phyloP scores from a whole-genome alignment of 2,888 invertebrate genomes.

The Pyrrhia umbra region DNA sequence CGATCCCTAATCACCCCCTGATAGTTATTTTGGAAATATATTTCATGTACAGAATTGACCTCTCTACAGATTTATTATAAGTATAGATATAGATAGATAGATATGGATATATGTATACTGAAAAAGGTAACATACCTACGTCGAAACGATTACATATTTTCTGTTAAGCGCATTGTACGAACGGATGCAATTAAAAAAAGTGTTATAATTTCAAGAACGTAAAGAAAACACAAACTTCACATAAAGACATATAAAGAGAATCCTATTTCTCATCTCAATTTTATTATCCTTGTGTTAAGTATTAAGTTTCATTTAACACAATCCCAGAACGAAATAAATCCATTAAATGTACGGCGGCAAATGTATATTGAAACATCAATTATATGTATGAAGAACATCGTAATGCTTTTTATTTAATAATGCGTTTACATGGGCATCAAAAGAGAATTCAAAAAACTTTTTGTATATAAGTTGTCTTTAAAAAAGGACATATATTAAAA shows the following conservation, averaged over 20 bases:
- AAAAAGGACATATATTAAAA: background rate
- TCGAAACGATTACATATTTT: too few species aligned
- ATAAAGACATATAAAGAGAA: conserved; percentile 45
- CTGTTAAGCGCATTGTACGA: too few species aligned
- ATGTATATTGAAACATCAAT: conserved; percentile 80
- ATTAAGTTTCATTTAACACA: conserved; percentile 76
- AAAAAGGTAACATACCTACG: too few species aligned
- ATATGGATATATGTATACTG: too few species aligned
- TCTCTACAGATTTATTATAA: too few species aligned
- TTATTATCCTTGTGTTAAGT: conserved; percentile 51
- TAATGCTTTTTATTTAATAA: conserved; percentile 82
- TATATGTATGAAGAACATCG: conserved; percentile 76
- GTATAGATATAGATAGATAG: too few species aligned
- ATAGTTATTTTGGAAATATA: too few species aligned
- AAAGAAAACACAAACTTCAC: conserved; percentile 8
- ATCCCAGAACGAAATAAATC: conserved; percentile 73
- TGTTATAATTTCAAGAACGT: background rate
- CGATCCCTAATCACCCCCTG: too few species aligned
- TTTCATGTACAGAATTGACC: too few species aligned
- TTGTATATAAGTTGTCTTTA: conserved; percentile 1
- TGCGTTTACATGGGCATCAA: conserved; percentile 34
- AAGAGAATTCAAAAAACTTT: background rate
- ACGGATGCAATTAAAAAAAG: background rate
- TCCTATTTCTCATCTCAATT: conserved; percentile 58
- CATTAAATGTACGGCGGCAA: conserved; percentile 72